phyloP scores from a whole-genome alignment of 2,797 vertebrate genomes.

The Gallirallus australis region DNA sequence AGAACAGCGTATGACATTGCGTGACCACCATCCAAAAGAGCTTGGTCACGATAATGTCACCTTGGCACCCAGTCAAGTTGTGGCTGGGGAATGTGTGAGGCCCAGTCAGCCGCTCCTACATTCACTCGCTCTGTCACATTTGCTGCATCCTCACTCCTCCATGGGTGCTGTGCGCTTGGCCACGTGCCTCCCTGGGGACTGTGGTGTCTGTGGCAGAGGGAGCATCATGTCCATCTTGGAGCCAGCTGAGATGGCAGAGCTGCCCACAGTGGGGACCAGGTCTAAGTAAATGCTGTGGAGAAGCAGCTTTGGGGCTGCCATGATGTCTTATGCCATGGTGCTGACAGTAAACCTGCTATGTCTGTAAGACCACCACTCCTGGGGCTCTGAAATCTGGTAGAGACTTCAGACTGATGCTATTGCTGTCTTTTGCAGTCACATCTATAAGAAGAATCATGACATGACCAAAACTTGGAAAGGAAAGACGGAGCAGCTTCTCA shows the following conservation, averaged over 20 bases:
- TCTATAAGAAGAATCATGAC: constrained; percentile 87
- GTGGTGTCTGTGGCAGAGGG: background rate
- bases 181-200: fast-evolving
- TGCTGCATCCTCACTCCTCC: background rate
- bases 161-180: fast-evolving
- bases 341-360: background rate
- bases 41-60: background rate
- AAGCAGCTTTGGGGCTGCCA: fast-evolving
- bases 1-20: background rate
- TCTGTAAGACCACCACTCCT: background rate
- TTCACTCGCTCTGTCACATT: background rate
- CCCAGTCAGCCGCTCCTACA: background rate
- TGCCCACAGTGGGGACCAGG: background rate
- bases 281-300: background rate
- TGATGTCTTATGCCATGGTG: fast-evolving
- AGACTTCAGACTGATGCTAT: fast-evolving
- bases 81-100: background rate
- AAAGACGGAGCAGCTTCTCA: constrained; percentile 89
- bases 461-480: constrained; percentile 85
- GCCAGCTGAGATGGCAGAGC: background rate
- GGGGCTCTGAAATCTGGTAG: fast-evolving
- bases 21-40: fast-evolving
- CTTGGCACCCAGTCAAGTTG: background rate
- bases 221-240: background rate
- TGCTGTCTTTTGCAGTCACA: constrained; percentile 79